phyloP scores from a whole-genome alignment of 2,113 vertebrate species.

The Pholis gunnellus region DNA sequence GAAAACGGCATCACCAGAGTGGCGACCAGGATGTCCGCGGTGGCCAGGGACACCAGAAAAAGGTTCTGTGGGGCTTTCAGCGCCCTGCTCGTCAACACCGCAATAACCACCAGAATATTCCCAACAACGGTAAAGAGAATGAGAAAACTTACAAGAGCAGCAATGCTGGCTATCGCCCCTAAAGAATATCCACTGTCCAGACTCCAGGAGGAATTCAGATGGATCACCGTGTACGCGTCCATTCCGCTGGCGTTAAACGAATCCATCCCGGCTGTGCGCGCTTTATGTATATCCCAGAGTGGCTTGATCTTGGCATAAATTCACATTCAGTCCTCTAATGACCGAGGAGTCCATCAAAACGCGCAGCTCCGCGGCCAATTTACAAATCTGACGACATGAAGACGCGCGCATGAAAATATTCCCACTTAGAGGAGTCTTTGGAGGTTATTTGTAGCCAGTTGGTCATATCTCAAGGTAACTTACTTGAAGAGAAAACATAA shows the following conservation, averaged over 20 bases:
- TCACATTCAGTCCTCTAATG: conserved; percentile 25
- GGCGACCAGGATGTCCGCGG: conserved; percentile 95
- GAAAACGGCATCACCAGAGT: conserved; percentile 96
- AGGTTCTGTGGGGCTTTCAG: conserved; percentile 94
- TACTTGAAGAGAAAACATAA: not conserved
- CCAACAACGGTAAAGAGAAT: conserved; percentile 93
- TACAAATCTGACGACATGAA: conserved; percentile 40
- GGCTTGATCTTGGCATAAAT: conserved; percentile 9
- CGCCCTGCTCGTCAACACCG: conserved; percentile 91
- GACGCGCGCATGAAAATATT: conserved; percentile 20
- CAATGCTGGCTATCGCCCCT: conserved; percentile 86
- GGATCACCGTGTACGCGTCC: conserved; percentile 80
- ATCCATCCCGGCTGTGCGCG: conserved; percentile 77
- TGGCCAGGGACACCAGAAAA: conserved; percentile 93
- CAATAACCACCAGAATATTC: conserved; percentile 93
- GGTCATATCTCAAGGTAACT: not conserved
- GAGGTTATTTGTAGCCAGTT: not conserved
- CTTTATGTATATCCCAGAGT: conserved; percentile 6
- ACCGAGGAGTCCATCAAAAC: conserved; percentile 55
- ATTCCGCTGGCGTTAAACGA: conserved; percentile 79
- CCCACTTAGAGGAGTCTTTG: not conserved
- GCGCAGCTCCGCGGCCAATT: conserved; percentile 13
- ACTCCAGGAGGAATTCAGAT: conserved; percentile 79
- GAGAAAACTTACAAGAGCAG: conserved; percentile 89
- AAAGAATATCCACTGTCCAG: conserved; percentile 86